Evolutionary conservation across 2,888 invertebrate genomes (phyloP).

Genomic region (Tenthredo mesomela): DNA sequence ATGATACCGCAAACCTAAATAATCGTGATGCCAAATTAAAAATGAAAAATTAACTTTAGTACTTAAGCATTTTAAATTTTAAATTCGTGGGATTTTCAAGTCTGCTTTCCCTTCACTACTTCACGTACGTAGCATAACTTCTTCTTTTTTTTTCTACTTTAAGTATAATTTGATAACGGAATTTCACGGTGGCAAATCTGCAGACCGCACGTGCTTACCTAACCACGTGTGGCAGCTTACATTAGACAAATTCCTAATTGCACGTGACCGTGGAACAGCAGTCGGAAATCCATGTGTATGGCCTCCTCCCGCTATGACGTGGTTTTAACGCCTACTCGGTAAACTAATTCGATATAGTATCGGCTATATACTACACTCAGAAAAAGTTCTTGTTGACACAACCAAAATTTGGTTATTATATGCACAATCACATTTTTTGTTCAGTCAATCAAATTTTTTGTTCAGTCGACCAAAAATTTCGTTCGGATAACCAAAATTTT

Average conservation of each 20-base stretch:
- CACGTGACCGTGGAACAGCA: conserved; percentile 37
- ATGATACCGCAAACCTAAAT: neutral
- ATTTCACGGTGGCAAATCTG: neutral
- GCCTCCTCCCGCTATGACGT: conserved; percentile 20
- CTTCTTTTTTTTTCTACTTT: neutral
- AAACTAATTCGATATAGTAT: conserved; percentile 36
- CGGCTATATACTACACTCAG: neutral
- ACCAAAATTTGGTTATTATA: too few species aligned
- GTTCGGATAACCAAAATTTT: too few species aligned
- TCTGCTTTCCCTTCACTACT: neutral
- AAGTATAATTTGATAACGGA: conserved; percentile 30
- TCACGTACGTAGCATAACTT: neutral
- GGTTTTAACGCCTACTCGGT: neutral
- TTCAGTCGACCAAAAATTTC: too few species aligned
- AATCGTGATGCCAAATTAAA: neutral
- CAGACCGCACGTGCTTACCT: neutral
- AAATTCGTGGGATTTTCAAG: neutral
- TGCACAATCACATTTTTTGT: too few species aligned
- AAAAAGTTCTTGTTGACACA: too few species aligned
- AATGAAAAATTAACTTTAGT: neutral
- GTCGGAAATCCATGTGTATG: conserved; percentile 30
- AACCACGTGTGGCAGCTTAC: conserved; percentile 29
- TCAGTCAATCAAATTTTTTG: too few species aligned
- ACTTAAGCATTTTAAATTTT: neutral
- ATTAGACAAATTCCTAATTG: conserved; percentile 44